phyloP scores from a whole-genome alignment of 2,113 vertebrate species.

The Forbesichthys papilliferus region DNA sequence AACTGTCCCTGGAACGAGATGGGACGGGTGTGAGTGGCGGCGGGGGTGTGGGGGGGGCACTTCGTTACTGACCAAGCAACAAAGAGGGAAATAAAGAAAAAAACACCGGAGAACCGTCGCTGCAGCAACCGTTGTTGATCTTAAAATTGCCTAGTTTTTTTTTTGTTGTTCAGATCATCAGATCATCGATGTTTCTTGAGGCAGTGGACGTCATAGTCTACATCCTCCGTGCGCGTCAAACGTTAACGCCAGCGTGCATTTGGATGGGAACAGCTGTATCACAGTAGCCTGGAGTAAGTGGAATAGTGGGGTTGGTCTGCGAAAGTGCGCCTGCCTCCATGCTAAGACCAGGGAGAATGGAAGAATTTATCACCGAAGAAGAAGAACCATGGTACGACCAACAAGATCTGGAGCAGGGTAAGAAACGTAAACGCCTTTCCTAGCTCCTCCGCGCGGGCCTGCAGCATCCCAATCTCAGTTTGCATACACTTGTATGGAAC shows the following conservation, averaged over 20 bases:
- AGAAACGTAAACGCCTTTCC: constrained; percentile 32
- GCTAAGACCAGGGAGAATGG: constrained; percentile 86
- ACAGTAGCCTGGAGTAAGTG: neutral
- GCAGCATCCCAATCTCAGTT: constrained; percentile 46
- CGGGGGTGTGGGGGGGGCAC: neutral
- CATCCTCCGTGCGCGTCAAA: too few relatives aligned
- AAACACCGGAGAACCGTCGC: neutral
- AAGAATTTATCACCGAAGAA: constrained; percentile 92
- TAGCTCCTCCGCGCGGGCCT: neutral
- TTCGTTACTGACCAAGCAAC: neutral
- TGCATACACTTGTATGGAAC: neutral
- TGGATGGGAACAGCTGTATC: too few relatives aligned
- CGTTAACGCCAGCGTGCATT: too few relatives aligned
- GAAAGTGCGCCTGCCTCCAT: constrained; percentile 45
- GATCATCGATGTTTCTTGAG: neutral
- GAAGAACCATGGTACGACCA: constrained; percentile 98
- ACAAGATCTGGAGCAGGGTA: constrained; percentile 96
- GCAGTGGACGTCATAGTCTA: neutral
- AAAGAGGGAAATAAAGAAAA: neutral
- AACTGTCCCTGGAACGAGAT: constrained; percentile 32
- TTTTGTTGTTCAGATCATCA: too few relatives aligned
- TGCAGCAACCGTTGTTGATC: neutral
- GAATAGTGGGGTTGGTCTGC: neutral
- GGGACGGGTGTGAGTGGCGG: constrained; percentile 45
- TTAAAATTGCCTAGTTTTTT: constrained; percentile 19